These are phyloP conservation scores for Enteromius afrohamiltoni DNA, from an alignment of 2,797 vertebrate genomes.

Conservation along the genomic window DNA sequence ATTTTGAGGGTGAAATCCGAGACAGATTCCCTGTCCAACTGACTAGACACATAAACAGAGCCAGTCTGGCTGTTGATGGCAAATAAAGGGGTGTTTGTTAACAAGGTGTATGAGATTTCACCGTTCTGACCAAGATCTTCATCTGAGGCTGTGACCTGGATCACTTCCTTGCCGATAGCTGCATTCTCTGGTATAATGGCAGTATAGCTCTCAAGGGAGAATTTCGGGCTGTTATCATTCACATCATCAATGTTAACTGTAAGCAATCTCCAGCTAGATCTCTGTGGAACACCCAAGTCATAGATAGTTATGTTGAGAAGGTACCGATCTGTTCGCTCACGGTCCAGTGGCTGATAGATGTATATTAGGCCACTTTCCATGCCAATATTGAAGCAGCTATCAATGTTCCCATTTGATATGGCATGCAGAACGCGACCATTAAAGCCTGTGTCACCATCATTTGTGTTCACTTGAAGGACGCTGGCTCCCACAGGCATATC, in stretches of 20 bases:
- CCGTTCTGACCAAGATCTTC: slow-evolving; percentile 87
- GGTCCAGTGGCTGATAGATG: slow-evolving; percentile 88
- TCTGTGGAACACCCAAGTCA: slow-evolving; percentile 93
- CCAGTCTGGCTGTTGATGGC: slow-evolving; percentile 87
- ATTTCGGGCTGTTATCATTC: slow-evolving; percentile 91
- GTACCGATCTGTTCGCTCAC: slow-evolving; percentile 86
- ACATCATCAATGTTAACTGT: slow-evolving; percentile 87
- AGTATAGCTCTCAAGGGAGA: slow-evolving; percentile 82
- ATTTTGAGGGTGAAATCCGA: slow-evolving; percentile 84
- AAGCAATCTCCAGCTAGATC: slow-evolving; percentile 86
- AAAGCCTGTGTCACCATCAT: slow-evolving; percentile 89
- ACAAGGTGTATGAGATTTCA: slow-evolving; percentile 84
- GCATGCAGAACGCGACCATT: slow-evolving; percentile 89
- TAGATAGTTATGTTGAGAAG: slow-evolving; percentile 91
- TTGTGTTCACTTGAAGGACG: slow-evolving; percentile 83
- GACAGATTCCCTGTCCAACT: slow-evolving; percentile 85
- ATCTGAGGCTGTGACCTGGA: slow-evolving; percentile 84
- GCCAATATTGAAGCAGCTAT: slow-evolving; percentile 88
- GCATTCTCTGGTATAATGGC: slow-evolving; percentile 83
- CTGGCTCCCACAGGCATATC: slow-evolving; percentile 78
- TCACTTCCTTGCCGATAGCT: slow-evolving; percentile 79
- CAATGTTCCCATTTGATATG: slow-evolving; percentile 90
- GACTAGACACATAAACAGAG: slow-evolving; percentile 82
- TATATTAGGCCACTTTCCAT: slow-evolving; percentile 89
- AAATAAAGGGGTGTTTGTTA: slow-evolving; percentile 86